These are phyloP conservation scores for Agrotis segetum DNA, from an alignment of 2,888 invertebrate species.

Conservation along the genomic window DNA sequence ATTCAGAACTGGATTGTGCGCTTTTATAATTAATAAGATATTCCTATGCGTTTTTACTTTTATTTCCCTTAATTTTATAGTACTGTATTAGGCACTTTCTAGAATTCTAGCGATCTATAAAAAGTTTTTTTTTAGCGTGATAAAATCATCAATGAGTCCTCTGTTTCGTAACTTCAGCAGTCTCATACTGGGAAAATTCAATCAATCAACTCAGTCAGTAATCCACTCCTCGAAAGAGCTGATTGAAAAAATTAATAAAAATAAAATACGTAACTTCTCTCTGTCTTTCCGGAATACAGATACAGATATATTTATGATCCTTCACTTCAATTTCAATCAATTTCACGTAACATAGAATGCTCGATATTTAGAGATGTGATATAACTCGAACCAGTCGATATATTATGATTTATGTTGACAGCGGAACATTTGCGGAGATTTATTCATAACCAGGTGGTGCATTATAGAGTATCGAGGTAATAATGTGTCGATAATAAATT, in stretches of 20 bases:
- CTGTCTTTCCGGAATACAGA: neutral
- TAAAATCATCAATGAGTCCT: too few relatives aligned
- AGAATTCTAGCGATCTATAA: too few relatives aligned
- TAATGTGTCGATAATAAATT: constrained; percentile 18
- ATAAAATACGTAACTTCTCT: neutral
- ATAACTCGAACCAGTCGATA: constrained; percentile 34
- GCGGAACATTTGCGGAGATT: constrained; percentile 36
- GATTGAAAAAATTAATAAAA: neutral
- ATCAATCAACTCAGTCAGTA: neutral
- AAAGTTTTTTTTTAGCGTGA: too few relatives aligned
- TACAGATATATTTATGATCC: constrained; percentile 8
- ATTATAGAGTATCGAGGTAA: constrained; percentile 18
- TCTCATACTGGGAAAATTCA: neutral
- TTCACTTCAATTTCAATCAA: constrained; percentile 13
- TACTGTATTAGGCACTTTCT: too few relatives aligned
- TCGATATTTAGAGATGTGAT: constrained; percentile 13
- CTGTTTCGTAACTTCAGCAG: neutral
- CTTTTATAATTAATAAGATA: too few relatives aligned
- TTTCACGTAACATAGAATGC: constrained; percentile 5
- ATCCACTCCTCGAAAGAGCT: neutral
- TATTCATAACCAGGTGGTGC: constrained; percentile 43
- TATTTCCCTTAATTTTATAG: too few relatives aligned
- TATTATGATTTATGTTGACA: constrained; percentile 38
- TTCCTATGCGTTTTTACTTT: too few relatives aligned
- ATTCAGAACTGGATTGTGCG: too few relatives aligned